Evolutionary conservation across 2,888 invertebrate species (phyloP), one percentile per base, ranked within the genome.

Genomic region (Holacanthella duospinosa): DNA sequence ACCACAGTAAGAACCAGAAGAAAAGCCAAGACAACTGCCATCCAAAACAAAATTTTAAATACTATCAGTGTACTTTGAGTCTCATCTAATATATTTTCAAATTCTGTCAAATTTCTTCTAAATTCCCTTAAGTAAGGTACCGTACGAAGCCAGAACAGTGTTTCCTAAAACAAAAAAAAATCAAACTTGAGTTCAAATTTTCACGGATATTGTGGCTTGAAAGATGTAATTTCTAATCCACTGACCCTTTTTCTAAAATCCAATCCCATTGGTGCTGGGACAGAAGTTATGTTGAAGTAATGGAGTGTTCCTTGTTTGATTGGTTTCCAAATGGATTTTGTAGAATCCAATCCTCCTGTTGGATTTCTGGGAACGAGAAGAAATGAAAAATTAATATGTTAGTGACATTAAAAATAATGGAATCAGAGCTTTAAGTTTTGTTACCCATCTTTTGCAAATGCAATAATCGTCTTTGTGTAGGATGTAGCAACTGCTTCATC

Each of bases 161-260:
- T 16, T 48, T 48, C 19, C 48, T 48, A 48, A 4, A n/a, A n/a
- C 4, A 48, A 48, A n/a, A 48, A 48, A 21, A 48, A 48, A n/a
- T 48, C 12, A 48, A 21, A 48, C 6, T 4, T 4, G 48, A 21
- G 12, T 48, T 48, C 4, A 36, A 16, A 36, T 36, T 36, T 36
- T 36, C 16, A 12, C 16, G 36, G 9, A 36, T 36, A 36, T 36
- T 36, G 6, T 36, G 9, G 16, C 9, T 36, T 12, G 9, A 12
- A 4, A 48, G 21, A 9, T n/a, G 12, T 4, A 21, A 21, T 9
- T 21, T 48, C 21, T 21, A 36, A 2, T 29, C 25, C 4, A 54
- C 53, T 59, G 59, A 70, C 71, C 64, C 70, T 68, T 69, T 70
- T 70, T 9, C 70, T 55, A 48, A 67, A 72, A 29, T 70, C 70